Evolutionary conservation across 2,888 invertebrate genomes (phyloP), one percentile per base, ranked within the genome.

Genomic region (Lysandra coridon): DNA sequence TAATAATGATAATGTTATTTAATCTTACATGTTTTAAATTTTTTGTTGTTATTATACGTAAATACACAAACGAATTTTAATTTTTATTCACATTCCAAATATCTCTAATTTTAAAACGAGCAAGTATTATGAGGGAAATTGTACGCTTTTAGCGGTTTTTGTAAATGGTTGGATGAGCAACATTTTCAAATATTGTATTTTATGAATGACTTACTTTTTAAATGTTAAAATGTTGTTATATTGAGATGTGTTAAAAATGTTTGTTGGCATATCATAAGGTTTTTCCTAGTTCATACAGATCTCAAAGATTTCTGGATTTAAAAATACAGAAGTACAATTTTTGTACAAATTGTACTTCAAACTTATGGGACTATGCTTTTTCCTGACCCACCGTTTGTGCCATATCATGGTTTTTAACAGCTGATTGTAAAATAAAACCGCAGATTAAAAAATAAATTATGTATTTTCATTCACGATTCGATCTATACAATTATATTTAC

Each of bases 381-480:
- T 6, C 40, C 6, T 40, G 40, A 6, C 40, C 40, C 83, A 84
- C 82, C 82, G 81, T 82, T 62, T 80, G 81, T 84, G 83, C 83
- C 84, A 83, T 84, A 73, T 82, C 78, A 80, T 80, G 73, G 76
- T 60, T 79, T 60, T 79, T 76, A 69, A 80, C 78, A 74, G 78
- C 78, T 75, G 60, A 76, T 81, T 79, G 79, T 81, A 69, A 73
- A 82, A 82, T 82, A 82, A 82, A 82, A 82, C 74, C 44, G 69
- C 78, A 80, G 6, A 79, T 87, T 89, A 84, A 89, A 93, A 93
- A 93, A 93, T 92, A 92, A 92, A 89, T 92, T 91, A 91, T 89
- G 84, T 88, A 87, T 88, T 89, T 92, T 92, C 88, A 89, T 90
- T 91, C 91, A 88, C 90, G 85, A 86, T 90, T 88, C 90, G 84